Percentiles rank a stretch among this genome's conserved stretches.
Conservation (phyloP, 1,140 invertebrate genomes). For the Rhagoletis zephyria region DNA sequence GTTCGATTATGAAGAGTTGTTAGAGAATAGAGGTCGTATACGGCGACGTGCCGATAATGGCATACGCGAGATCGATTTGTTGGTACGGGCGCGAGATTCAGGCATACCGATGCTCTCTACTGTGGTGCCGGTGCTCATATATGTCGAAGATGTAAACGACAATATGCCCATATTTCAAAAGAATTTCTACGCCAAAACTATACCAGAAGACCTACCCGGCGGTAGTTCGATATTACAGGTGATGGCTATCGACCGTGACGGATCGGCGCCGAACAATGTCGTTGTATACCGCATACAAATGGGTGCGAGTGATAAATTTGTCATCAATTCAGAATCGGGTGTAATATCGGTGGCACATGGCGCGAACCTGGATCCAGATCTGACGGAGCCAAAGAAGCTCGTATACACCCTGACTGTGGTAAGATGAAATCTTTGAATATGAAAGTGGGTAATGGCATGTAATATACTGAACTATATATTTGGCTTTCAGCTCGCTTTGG, state of each 20-base stretch:
- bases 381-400: conserved; percentile 83
- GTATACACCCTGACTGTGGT: conserved; percentile 81
- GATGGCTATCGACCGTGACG: conserved; percentile 86
- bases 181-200: conserved; percentile 81
- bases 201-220: conserved; percentile 86
- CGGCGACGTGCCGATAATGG: conserved; percentile 71
- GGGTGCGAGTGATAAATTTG: conserved; percentile 93
- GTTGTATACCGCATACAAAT: conserved; percentile 89
- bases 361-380: conserved; percentile 90
- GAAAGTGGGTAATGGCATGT: neutral
- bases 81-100: conserved; percentile 85
- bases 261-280: conserved; percentile 88
- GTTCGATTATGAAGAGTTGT: conserved; percentile 86
- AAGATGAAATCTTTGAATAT: conserved; percentile 58
- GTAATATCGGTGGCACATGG: conserved; percentile 88
- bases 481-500: conserved; percentile 79
- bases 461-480: neutral
- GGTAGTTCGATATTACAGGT: conserved; percentile 87
- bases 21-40: conserved; percentile 59
- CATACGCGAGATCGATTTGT: conserved; percentile 82
- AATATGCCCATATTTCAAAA: conserved; percentile 86
- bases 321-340: conserved; percentile 87
- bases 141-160: conserved; percentile 91
- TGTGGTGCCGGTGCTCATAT: conserved; percentile 84
- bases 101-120: conserved; percentile 84